These are phyloP conservation scores for Chelonus formosanus DNA, from an alignment of 2,888 invertebrate species.

Conservation along the genomic window DNA sequence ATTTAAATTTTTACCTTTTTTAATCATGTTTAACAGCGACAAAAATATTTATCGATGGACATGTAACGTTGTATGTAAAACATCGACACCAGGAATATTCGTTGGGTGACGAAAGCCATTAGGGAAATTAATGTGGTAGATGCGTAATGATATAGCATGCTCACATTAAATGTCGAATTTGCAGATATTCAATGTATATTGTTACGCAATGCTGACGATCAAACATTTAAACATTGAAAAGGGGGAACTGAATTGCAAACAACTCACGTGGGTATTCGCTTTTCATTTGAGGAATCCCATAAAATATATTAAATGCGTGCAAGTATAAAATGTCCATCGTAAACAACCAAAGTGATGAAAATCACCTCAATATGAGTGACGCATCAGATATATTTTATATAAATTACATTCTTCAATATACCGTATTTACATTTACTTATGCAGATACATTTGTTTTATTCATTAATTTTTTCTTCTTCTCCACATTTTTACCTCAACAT, in stretches of 20 bases:
- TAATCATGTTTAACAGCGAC: background rate
- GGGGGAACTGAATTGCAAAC: constrained; percentile 23
- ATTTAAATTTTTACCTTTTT: background rate
- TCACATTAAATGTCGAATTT: constrained; percentile 25
- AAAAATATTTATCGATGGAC: background rate
- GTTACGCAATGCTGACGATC: constrained; percentile 12
- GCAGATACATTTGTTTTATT: constrained; percentile 36
- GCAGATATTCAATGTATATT: constrained; percentile 17
- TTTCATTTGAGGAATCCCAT: constrained; percentile 48
- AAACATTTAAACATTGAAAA: constrained; percentile 8
- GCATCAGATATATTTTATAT: constrained; percentile 40
- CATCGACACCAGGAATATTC: constrained; percentile 5
- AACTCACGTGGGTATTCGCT: constrained; percentile 36
- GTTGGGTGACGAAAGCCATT: constrained; percentile 21
- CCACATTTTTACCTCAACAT: background rate
- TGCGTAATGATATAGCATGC: background rate
- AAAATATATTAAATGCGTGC: constrained; percentile 47
- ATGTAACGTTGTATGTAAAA: constrained; percentile 38
- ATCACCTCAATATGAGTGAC: constrained; percentile 35
- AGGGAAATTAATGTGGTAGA: constrained; percentile 21
- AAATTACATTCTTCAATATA: constrained; percentile 1
- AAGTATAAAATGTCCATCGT: constrained; percentile 39
- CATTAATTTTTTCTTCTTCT: constrained; percentile 15
- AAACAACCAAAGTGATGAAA: constrained; percentile 32
- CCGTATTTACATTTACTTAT: constrained; percentile 25